A percentile compares a stretch with the other conserved stretches of the same genome.
Conservation (phyloP, 2,797 vertebrate genomes). For the Phrynocephalus forsythii region DNA sequence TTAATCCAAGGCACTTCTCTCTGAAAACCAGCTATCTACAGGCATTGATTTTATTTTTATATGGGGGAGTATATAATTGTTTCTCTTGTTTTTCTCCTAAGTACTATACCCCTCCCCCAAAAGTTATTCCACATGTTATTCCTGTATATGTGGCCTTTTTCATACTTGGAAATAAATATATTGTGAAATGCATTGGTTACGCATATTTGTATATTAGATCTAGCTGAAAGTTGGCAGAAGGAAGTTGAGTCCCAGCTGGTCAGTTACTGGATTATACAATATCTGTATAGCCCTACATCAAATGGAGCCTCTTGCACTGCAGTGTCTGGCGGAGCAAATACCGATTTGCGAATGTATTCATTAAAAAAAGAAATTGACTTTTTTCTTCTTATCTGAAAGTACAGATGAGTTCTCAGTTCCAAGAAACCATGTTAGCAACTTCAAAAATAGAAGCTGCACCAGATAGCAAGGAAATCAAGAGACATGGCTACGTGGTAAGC, state of each 20-base stretch:
- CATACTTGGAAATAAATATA: constrained; percentile 44
- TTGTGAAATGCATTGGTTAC: constrained; percentile 38
- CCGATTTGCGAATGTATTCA: constrained; percentile 9
- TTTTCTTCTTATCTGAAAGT: constrained; percentile 6
- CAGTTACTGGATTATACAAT: constrained; percentile 54
- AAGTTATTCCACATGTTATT: neutral
- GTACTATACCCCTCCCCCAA: neutral
- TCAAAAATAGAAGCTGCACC: constrained; percentile 40
- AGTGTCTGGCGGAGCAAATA: constrained; percentile 33
- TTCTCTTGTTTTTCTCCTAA: neutral
- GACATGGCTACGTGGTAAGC: neutral
- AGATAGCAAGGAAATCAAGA: constrained; percentile 34
- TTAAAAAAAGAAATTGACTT: constrained; percentile 28
- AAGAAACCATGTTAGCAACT: constrained; percentile 39
- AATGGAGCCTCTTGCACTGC: constrained; percentile 53
- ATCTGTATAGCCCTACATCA: constrained; percentile 49
- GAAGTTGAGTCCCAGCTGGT: constrained; percentile 54
- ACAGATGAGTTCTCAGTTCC: constrained; percentile 46
- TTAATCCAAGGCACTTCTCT: neutral
- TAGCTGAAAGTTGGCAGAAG: constrained; percentile 55
- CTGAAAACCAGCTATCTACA: neutral
- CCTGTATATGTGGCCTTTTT: constrained; percentile 14
- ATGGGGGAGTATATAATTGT: neutral
- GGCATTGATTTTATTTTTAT: neutral
- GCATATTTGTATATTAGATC: constrained; percentile 18